These are phyloP conservation scores for Chloropsis hardwickii DNA, from an alignment of 2,113 vertebrate species.

Conservation along the genomic window DNA sequence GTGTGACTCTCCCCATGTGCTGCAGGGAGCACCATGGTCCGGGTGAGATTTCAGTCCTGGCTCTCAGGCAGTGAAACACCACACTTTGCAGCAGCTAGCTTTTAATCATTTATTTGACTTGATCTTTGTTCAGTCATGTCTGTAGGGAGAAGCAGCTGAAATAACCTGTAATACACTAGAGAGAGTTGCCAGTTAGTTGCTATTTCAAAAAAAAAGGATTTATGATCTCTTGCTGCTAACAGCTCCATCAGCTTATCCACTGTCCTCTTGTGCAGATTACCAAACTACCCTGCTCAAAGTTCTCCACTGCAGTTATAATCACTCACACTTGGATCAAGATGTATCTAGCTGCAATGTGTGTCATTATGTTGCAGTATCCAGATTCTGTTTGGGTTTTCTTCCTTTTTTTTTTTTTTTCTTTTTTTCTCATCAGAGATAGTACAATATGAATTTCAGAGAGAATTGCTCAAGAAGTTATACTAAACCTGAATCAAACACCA, in stretches of 20 bases:
- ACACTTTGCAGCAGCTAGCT: not conserved
- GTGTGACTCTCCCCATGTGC: fast-evolving
- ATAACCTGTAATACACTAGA: not conserved
- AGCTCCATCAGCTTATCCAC: not conserved
- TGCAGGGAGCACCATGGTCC: not conserved
- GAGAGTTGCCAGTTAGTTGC: constrained; percentile 27
- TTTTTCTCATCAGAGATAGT: not conserved
- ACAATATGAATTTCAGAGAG: not conserved
- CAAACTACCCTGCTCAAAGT: not conserved
- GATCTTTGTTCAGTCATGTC: not conserved
- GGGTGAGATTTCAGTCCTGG: not conserved
- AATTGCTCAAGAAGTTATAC: not conserved
- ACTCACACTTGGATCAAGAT: not conserved
- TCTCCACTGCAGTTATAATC: not conserved
- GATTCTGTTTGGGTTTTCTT: not conserved
- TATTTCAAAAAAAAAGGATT: not conserved
- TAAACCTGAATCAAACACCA: not conserved
- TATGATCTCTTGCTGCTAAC: not conserved
- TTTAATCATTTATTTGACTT: not conserved
- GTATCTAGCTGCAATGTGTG: not conserved
- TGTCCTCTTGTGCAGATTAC: not conserved
- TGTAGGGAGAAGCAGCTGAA: constrained; percentile 4
- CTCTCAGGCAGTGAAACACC: not conserved
- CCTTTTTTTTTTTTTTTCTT: not conserved
- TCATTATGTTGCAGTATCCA: not conserved